These are phyloP conservation scores for Cercopithecus petaurista DNA, from an alignment of 2,797 vertebrate species.

Conservation along the genomic window DNA sequence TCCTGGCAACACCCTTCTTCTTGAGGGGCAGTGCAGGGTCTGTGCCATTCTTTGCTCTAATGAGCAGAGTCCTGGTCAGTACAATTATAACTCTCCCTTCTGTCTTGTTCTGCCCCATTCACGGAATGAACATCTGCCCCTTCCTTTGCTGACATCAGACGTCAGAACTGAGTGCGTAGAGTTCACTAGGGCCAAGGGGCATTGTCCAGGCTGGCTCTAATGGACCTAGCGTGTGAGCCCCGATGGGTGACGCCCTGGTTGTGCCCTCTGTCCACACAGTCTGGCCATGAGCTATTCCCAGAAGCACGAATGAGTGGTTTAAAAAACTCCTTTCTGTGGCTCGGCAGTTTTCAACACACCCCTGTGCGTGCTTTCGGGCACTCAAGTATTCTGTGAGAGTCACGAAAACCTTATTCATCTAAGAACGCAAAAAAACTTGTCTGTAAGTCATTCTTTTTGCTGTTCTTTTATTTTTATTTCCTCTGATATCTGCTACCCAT, in stretches of 20 bases:
- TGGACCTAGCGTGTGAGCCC: fast-evolving
- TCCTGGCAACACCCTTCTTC: fast-evolving
- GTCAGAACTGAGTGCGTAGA: neutral
- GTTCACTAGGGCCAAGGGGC: neutral
- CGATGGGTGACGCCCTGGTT: neutral
- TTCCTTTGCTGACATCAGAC: neutral
- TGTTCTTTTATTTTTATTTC: neutral
- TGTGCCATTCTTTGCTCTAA: neutral
- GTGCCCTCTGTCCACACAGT: neutral
- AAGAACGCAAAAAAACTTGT: neutral
- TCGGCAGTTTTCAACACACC: neutral
- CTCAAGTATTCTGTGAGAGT: neutral
- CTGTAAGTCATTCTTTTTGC: neutral
- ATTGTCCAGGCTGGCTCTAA: fast-evolving
- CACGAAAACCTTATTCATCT: neutral
- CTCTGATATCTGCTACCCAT: neutral
- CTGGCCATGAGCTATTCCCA: neutral
- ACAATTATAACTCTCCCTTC: neutral
- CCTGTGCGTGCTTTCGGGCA: neutral
- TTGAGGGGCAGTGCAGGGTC: no score
- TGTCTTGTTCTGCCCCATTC: neutral
- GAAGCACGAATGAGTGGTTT: neutral
- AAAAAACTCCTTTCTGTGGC: neutral
- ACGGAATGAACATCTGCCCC: neutral
- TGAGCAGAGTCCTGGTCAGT: neutral